Evolutionary conservation across 2,888 invertebrate genomes (phyloP), one percentile per base, ranked within the genome.

Genomic region (Diarsia dahlii): DNA sequence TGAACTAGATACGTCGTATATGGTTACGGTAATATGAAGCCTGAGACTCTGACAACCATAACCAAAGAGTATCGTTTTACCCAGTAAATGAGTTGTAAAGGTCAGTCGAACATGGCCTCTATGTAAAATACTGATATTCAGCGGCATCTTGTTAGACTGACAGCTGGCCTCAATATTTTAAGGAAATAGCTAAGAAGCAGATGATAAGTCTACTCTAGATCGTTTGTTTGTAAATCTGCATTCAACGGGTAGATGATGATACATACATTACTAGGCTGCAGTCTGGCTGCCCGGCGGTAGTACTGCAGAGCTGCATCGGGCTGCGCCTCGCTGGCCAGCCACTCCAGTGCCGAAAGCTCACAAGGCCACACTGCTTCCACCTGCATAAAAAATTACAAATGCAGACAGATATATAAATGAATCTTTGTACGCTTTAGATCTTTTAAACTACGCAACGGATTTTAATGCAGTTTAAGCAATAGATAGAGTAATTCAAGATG

Each of bases 351-450:
- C 0, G 93, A 84, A 52, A 94, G 70, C 56, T 93, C 93, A 84
- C 96, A 94, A 58, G 96, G 96, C 96, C 96, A 96, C 67, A 94
- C 93, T 50, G 96, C 95, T 85, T 96, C 96, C 78, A 95, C 96
- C 96, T 96, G 74, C 13, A 66, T 28, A 23, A n/a, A 74, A 66
- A 63, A 50, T 58, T 15, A 56, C 56, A 56, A 13, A 3, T 54
- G n/a, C 56, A 56, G n/a, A 23, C 23, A 56, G 0, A 56, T 15
- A 13, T 23, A 23, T 23, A 13, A 56, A 56, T 56, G 23, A 23
- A n/a, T 50, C 2, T 39, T 39, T 39, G 39, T 39, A 39, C 4
- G 39, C 39, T 39, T 39, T 28, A 39, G 39, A 39, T 39, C 39
- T 39, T 39, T 6, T 39, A 5, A 39, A 39, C 39, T 5, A 39